Conservation (phyloP, 2,113 vertebrate genomes). For the Hypomesus transpacificus region DNA sequence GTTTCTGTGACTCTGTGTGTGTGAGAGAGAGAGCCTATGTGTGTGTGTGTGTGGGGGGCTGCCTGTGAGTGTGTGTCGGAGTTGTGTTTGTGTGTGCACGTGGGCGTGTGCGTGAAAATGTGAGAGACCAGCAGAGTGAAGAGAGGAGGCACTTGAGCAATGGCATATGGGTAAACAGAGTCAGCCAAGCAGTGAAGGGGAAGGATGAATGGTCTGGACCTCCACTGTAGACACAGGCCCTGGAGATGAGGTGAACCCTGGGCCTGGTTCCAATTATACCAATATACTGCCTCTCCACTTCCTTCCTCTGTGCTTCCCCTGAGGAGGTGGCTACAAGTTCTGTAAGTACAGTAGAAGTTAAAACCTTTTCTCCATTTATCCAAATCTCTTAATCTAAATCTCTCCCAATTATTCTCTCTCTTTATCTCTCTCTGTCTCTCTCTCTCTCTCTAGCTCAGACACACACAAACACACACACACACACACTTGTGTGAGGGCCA, state of each 20-base stretch:
- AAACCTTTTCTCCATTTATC: not conserved
- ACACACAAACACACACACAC: no score
- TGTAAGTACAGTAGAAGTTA: no score
- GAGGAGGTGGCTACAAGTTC: no score
- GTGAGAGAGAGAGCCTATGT: conserved; percentile 20
- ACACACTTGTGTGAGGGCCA: not conserved
- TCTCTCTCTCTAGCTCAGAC: no score
- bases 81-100: conserved; percentile 19
- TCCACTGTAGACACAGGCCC: no score
- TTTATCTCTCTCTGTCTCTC: not conserved
- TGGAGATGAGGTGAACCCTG: no score
- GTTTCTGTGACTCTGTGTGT: conserved; percentile 14
- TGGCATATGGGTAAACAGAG: conserved; percentile 69
- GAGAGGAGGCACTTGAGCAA: conserved; percentile 59
- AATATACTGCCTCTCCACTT: not conserved
- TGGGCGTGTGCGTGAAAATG: conserved; percentile 5
- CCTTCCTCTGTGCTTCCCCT: conserved; percentile 8
- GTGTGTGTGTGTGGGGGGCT: conserved; percentile 25
- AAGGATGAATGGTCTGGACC: no score
- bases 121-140: conserved; percentile 37
- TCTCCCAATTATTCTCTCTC: not conserved
- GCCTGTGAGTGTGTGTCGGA: conserved; percentile 10
- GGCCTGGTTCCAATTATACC: not conserved
- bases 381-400: not conserved
- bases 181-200: conserved; percentile 54